Conservation (phyloP, 2,113 vertebrate species). For the Percopsis transmontana region DNA sequence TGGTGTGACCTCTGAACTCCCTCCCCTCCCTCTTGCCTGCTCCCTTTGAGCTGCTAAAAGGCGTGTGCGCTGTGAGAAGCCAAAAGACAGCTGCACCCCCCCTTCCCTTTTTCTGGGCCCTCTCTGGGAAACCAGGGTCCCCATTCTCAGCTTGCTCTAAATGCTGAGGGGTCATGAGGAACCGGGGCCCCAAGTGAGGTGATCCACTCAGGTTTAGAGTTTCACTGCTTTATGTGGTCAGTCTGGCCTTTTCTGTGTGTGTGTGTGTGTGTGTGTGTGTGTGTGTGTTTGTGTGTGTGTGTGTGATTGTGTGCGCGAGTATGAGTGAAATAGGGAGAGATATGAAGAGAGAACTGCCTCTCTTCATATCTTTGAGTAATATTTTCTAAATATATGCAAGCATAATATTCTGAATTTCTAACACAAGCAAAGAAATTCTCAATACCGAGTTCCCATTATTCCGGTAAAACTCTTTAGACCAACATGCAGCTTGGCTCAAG, state of each 20-base stretch:
- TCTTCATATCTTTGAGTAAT: too few species aligned
- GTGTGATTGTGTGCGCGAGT: background rate
- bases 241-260: slow-evolving; percentile 48
- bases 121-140: slow-evolving; percentile 62
- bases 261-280: slow-evolving; percentile 26
- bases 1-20: slow-evolving; percentile 66
- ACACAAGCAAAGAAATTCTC: too few species aligned
- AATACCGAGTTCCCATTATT: too few species aligned
- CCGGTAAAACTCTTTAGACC: too few species aligned
- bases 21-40: slow-evolving; percentile 52
- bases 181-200: slow-evolving; percentile 61
- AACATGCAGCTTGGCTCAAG: too few species aligned
- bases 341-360: slow-evolving; percentile 1
- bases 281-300: background rate
- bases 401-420: too few species aligned
- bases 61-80: slow-evolving; percentile 60
- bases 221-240: slow-evolving; percentile 65
- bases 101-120: slow-evolving; percentile 32
- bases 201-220: slow-evolving; percentile 63
- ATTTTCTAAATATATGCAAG: too few species aligned
- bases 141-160: slow-evolving; percentile 55
- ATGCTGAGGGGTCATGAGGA: slow-evolving; percentile 67
- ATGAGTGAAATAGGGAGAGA: background rate
- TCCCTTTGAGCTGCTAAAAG: slow-evolving; percentile 73
- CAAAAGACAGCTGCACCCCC: slow-evolving; percentile 71